phyloP scores from a whole-genome alignment of 2,888 invertebrate species.

The Eupeodes latifasciatus region DNA sequence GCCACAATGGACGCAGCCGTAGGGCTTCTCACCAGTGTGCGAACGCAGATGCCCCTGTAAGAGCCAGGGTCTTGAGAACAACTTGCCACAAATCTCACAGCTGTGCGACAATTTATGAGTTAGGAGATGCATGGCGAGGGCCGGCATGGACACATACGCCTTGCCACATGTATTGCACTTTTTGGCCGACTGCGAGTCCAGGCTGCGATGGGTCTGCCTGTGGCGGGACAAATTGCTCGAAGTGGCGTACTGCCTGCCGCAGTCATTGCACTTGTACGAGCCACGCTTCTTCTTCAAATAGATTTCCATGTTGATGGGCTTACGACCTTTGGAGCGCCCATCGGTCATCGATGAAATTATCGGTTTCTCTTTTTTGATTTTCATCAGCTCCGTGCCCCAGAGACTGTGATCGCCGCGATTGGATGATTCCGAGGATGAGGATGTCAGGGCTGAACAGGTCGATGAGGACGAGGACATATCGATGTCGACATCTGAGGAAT shows the following conservation, averaged over 20 bases:
- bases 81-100: conserved; percentile 96
- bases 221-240: conserved; percentile 95
- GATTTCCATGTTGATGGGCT: conserved; percentile 71
- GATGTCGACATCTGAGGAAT: conserved; percentile 89
- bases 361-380: conserved; percentile 76
- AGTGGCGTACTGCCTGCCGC: conserved; percentile 96
- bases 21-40: conserved; percentile 97
- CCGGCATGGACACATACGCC: conserved; percentile 99
- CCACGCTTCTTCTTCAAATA: conserved; percentile 82
- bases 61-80: conserved; percentile 97
- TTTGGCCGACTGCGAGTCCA: conserved; percentile 97
- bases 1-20: conserved; percentile 96
- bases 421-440: conserved; percentile 80
- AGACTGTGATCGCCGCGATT: conserved; percentile 76
- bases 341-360: conserved; percentile 82
- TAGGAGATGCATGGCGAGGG: conserved; percentile 95
- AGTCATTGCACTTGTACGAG: conserved; percentile 92
- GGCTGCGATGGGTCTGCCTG: conserved; percentile 95
- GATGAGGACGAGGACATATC: conserved; percentile 83
- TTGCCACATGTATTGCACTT: conserved; percentile 98
- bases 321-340: conserved; percentile 82
- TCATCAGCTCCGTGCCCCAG: conserved; percentile 73
- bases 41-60: conserved; percentile 94
- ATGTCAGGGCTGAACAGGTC: conserved; percentile 69
- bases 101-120: conserved; percentile 97